Conservation (phyloP, 2,113 vertebrate genomes). For the Corapipo altera region DNA sequence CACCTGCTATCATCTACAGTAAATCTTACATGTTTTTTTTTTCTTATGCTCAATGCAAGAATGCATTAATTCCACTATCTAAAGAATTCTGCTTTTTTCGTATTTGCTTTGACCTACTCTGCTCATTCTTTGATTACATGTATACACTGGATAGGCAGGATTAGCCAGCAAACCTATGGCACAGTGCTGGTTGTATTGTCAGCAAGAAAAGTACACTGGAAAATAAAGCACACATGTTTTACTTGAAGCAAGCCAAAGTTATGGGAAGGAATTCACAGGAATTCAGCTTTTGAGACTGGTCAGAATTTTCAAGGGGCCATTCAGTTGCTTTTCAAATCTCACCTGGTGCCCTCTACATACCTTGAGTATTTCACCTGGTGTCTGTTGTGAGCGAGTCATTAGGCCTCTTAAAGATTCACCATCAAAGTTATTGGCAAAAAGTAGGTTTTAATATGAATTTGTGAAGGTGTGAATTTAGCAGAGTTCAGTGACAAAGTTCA, state of each 20-base stretch:
- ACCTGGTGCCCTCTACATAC: not conserved
- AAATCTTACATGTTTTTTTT: not conserved
- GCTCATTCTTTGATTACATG: not conserved
- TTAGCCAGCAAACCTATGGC: not conserved
- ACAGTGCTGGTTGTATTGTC: not conserved
- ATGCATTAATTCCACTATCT: not conserved
- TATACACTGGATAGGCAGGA: not conserved
- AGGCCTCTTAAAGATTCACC: accelerated
- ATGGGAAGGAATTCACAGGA: not conserved
- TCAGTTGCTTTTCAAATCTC: not conserved
- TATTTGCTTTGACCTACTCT: not conserved
- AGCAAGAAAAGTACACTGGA: not conserved
- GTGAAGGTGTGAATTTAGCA: not conserved
- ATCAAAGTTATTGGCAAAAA: not conserved
- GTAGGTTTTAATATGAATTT: not conserved
- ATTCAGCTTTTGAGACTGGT: not conserved
- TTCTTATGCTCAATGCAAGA: not conserved
- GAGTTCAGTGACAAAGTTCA: not conserved
- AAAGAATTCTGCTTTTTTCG: not conserved
- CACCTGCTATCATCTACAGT: not conserved
- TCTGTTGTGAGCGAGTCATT: not conserved
- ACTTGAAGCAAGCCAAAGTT: not conserved
- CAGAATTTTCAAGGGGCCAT: not conserved
- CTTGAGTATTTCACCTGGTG: not conserved
- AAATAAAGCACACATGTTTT: not conserved